Percentiles rank a stretch among this genome's conserved stretches.
Conservation (phyloP, 2,888 invertebrate genomes). For the Hyposoter didymator region DNA sequence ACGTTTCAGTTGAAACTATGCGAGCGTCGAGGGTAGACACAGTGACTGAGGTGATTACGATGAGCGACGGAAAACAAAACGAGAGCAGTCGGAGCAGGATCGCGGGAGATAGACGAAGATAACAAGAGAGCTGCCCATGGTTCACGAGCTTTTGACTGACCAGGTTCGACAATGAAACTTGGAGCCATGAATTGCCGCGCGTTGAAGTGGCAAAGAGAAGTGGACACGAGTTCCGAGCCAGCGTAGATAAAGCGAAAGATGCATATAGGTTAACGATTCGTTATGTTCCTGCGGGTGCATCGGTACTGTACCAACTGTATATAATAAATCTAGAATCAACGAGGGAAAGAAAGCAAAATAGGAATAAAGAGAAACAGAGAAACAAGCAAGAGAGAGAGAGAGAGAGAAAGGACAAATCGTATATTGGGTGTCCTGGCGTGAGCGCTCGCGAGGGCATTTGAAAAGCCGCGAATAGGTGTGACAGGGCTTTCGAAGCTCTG, state of each 20-base stretch:
- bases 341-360: slow-evolving; percentile 8
- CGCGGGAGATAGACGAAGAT: not conserved
- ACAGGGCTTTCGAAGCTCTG: slow-evolving; percentile 72
- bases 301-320: slow-evolving; percentile 19
- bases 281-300: slow-evolving; percentile 11
- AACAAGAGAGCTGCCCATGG: slow-evolving; percentile 1
- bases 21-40: not conserved
- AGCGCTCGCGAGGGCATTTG: slow-evolving; percentile 53
- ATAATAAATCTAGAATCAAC: slow-evolving; percentile 11
- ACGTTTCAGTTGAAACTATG: slow-evolving; percentile 49
- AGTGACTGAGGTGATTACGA: not conserved
- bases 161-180: slow-evolving; percentile 51
- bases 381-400: not conserved
- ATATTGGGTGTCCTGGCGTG: slow-evolving; percentile 22
- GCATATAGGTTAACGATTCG: slow-evolving; percentile 24
- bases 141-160: slow-evolving; percentile 40
- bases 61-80: slow-evolving; percentile 23
- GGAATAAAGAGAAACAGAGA: not conserved
- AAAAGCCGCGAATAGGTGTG: slow-evolving; percentile 54
- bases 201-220: slow-evolving; percentile 47
- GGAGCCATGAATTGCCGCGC: slow-evolving; percentile 38
- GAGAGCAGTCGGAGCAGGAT: not conserved
- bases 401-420: slow-evolving; percentile 46
- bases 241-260: slow-evolving; percentile 19
- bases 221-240: slow-evolving; percentile 21